phyloP scores from a whole-genome alignment of 2,888 invertebrate genomes.

The Abscondita cerata region DNA sequence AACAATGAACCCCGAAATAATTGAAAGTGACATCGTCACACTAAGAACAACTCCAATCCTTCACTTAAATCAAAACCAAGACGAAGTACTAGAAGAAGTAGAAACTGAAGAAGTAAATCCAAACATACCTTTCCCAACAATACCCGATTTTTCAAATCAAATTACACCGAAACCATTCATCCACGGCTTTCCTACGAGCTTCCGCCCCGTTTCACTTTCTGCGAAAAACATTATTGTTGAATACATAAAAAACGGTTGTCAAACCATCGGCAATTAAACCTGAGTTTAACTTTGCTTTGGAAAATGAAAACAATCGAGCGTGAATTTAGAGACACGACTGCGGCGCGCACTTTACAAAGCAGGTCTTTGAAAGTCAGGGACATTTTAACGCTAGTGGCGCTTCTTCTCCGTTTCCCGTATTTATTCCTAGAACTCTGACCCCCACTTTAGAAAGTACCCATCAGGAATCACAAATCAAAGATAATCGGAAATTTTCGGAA shows the following conservation, averaged over 20 bases:
- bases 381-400: conserved; percentile 54
- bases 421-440: conserved; percentile 44
- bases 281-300: conserved; percentile 51
- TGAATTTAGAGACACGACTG: conserved; percentile 39
- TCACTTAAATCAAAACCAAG: conserved; percentile 9
- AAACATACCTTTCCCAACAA: conserved; percentile 46
- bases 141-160: conserved; percentile 47
- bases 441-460: background rate
- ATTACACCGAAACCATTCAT: conserved; percentile 42
- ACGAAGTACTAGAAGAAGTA: conserved; percentile 10
- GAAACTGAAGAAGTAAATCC: background rate
- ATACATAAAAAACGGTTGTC: conserved; percentile 30
- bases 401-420: conserved; percentile 51
- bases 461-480: conserved; percentile 7
- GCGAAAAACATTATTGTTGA: conserved; percentile 44
- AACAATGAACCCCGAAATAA: conserved; percentile 48
- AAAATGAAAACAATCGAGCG: conserved; percentile 48
- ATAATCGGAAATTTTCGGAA: conserved; percentile 16
- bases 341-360: conserved; percentile 50
- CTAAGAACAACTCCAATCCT: conserved; percentile 47
- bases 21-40: conserved; percentile 49
- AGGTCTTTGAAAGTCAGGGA: conserved; percentile 56
- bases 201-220: conserved; percentile 46
- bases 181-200: conserved; percentile 41
- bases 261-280: conserved; percentile 43